Evolutionary conservation across 2,888 invertebrate genomes (phyloP).

Genomic region (Drosophila yooni): DNA sequence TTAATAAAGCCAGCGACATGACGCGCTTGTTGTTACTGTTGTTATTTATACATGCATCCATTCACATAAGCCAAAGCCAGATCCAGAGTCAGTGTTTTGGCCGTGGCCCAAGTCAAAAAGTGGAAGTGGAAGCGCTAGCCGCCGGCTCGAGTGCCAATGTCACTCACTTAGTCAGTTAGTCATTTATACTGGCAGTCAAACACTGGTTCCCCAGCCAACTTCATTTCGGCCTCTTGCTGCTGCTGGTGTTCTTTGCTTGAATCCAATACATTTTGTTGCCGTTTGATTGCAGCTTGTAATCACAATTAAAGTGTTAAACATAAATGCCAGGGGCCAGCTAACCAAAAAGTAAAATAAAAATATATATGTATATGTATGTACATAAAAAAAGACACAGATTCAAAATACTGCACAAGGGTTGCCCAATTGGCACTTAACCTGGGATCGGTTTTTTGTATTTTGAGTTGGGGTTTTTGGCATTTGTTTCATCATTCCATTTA

Average conservation of each 20-base stretch:
- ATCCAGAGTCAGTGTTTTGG: slow-evolving; percentile 7
- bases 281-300: slow-evolving; percentile 79
- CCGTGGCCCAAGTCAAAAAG: slow-evolving; percentile 10
- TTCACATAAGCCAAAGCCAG: slow-evolving; percentile 31
- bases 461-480: slow-evolving; percentile 22
- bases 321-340: slow-evolving; percentile 77
- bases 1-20: slow-evolving; percentile 79
- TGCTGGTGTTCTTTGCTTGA: slow-evolving; percentile 20
- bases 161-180: slow-evolving; percentile 40
- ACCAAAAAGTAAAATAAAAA: slow-evolving; percentile 26
- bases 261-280: slow-evolving; percentile 42
- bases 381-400: slow-evolving; percentile 2
- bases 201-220: slow-evolving; percentile 24
- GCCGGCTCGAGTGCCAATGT: slow-evolving; percentile 68
- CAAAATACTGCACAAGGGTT: slow-evolving; percentile 56
- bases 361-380: background rate
- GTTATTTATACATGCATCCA: slow-evolving; percentile 62
- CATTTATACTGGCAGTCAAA: slow-evolving; percentile 27
- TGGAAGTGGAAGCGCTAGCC: slow-evolving; percentile 51
- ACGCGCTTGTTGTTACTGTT: slow-evolving; percentile 61
- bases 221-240: slow-evolving; percentile 26
- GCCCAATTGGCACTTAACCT: slow-evolving; percentile 58
- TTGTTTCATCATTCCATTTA: slow-evolving; percentile 65
- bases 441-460: slow-evolving; percentile 31
- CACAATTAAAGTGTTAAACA: slow-evolving; percentile 83